Base-by-base conservation (phyloP, 2,113 vertebrate genomes). In the Xenotilapia longispinis region DNA sequence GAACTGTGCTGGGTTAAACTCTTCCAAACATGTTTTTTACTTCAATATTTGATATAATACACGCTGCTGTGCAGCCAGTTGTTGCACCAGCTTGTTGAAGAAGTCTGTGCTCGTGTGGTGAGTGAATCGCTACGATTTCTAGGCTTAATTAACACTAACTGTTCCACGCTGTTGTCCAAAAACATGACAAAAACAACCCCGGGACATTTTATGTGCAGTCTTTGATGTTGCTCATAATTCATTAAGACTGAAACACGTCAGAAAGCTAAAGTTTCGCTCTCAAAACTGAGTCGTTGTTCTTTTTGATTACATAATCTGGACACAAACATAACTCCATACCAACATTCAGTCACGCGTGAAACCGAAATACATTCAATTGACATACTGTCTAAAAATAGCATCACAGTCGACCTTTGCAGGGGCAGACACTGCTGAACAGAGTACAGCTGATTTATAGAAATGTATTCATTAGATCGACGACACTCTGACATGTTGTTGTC, bases 141-240 rank as follows among this genome's bases (percentile, higher is more conserved):
- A 42, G n/a, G n/a, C n/a, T 0, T 26, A 26, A 17, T 47, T 28
- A 47, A 6, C 5, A 17, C 0, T 0, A 73, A 45, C 40, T 47
- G 1, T 1, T 11, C 21, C 68, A 17, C 1, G 1, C 13, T 28
- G 40, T 45, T 47, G 21, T 10, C 40, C 65, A 10, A 3, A 0
- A 38, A 38, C 33, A 38, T 2, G 10, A 38, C 33, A 12, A 65
- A 63, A 36, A n/a, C 31, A 36, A 11, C 0, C 10, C 33, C 6
- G 5, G 4, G 70, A 47, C 42, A 3, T 28, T 75, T 11, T 75
- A 19, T 49, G 4, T 31, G 2, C 70, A 75, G 70, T 49, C 42
- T 19, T 19, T 28, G 6, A 47, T 2, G 21, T 45, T 73, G n/a
- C 38, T 23, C 1, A 45, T 75, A 26, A 47, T 47, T 75, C 40